Conservation (phyloP, 2,888 invertebrate species). For the Tubulanus polymorphus region DNA sequence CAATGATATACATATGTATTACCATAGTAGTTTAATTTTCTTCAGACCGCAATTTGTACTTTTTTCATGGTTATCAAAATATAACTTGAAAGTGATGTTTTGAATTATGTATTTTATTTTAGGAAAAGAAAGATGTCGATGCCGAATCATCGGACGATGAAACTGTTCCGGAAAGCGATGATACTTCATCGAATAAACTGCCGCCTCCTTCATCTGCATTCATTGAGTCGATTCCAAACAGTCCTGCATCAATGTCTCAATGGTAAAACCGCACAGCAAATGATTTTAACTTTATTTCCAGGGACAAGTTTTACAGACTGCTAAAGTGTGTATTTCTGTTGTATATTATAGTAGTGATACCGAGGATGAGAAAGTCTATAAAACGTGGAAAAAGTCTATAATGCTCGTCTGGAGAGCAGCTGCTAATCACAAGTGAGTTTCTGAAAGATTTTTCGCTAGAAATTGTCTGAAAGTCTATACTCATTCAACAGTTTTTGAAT, state of each 20-base stretch:
- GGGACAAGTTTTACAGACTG: background rate
- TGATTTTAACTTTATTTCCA: background rate
- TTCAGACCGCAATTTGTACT: too few species aligned
- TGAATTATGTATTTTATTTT: too few species aligned
- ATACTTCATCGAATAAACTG: slow-evolving; percentile 14
- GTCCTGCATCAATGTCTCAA: slow-evolving; percentile 51
- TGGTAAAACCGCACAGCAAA: slow-evolving; percentile 25
- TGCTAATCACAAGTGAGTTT: slow-evolving; percentile 69
- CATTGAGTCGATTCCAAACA: slow-evolving; percentile 64
- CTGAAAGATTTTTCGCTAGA: too few species aligned
- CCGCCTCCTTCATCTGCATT: slow-evolving; percentile 22
- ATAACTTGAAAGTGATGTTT: too few species aligned
- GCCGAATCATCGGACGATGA: slow-evolving; percentile 47
- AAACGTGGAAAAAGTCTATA: slow-evolving; percentile 85
- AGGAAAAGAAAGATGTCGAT: too few species aligned
- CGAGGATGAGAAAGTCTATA: slow-evolving; percentile 74
- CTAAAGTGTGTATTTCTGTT: background rate
- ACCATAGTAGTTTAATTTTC: too few species aligned
- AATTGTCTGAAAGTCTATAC: too few species aligned
- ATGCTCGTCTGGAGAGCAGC: slow-evolving; percentile 69
- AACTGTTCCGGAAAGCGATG: slow-evolving; percentile 27
- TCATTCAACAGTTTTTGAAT: too few species aligned
- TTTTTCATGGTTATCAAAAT: too few species aligned
- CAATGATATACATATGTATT: too few species aligned
- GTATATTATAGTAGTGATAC: slow-evolving; percentile 47